These are phyloP conservation scores for Lutraria lutraria DNA, from an alignment of 2,888 invertebrate species.

Conservation along the genomic window DNA sequence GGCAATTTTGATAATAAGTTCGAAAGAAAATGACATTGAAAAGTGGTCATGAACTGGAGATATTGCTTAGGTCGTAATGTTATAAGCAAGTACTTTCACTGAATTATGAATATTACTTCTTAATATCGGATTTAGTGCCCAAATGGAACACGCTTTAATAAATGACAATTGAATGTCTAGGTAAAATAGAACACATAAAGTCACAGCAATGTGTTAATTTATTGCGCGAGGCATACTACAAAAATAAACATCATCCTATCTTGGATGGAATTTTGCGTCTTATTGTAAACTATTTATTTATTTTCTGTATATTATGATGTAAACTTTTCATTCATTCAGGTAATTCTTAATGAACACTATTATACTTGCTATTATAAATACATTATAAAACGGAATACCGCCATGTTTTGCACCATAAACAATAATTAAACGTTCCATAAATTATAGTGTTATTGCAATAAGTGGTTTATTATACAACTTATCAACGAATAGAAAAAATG, in stretches of 20 bases:
- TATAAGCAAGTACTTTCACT: neutral
- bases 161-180: neutral
- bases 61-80: neutral
- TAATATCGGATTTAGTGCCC: neutral
- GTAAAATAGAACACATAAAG: neutral
- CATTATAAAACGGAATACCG: neutral
- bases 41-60: neutral
- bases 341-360: neutral
- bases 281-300: neutral
- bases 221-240: neutral
- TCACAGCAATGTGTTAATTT: neutral
- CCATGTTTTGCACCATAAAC: neutral
- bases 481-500: neutral
- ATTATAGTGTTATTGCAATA: neutral
- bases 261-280: neutral
- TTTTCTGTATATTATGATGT: neutral
- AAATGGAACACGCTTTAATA: neutral
- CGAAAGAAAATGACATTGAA: slow-evolving; percentile 19
- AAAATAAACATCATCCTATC: neutral
- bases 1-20: slow-evolving; percentile 21
- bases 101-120: neutral
- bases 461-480: neutral
- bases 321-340: slow-evolving; percentile 12
- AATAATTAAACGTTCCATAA: slow-evolving; percentile 8
- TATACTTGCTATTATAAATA: neutral